Evolutionary conservation across 2,888 invertebrate species (phyloP).

Genomic region (Neocrepidodera transversa): DNA sequence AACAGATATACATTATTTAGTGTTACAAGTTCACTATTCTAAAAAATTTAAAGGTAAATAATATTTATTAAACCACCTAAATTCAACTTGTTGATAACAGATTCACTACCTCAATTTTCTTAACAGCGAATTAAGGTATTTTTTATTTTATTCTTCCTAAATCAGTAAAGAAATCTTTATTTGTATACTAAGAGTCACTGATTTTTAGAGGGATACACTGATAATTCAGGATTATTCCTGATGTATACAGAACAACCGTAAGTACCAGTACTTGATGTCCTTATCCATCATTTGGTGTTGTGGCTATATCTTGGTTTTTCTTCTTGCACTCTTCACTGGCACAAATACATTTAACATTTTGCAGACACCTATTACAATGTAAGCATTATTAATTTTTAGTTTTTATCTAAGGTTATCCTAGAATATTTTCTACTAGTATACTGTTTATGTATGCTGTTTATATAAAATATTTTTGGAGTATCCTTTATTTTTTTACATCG

Average conservation of each 20-base stretch:
- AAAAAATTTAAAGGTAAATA: conserved; percentile 52
- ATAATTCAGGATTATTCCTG: conserved; percentile 84
- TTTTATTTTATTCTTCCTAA: too few species aligned
- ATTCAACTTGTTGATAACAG: too few species aligned
- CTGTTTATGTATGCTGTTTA: too few species aligned
- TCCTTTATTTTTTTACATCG: neutral
- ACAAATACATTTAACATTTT: conserved; percentile 27
- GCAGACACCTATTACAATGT: conserved; percentile 30
- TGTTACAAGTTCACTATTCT: conserved; percentile 79
- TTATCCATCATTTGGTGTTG: conserved; percentile 33
- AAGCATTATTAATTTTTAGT: conserved; percentile 24
- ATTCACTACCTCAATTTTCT: too few species aligned
- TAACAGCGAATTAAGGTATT: too few species aligned
- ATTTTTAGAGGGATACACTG: conserved; percentile 75
- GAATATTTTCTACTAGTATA: conserved; percentile 1
- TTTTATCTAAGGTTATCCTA: conserved; percentile 11
- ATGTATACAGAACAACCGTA: conserved; percentile 78
- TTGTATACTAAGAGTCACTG: neutral
- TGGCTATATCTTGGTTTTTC: conserved; percentile 28
- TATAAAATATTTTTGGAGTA: neutral
- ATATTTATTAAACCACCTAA: too few species aligned
- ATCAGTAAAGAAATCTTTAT: too few species aligned
- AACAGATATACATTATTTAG: conserved; percentile 85
- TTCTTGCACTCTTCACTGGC: conserved; percentile 27
- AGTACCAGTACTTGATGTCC: conserved; percentile 54